Percentiles rank a stretch among this genome's conserved stretches.
phyloP scores from a whole-genome alignment of 2,888 invertebrate species.

The Drosophila anceps region DNA sequence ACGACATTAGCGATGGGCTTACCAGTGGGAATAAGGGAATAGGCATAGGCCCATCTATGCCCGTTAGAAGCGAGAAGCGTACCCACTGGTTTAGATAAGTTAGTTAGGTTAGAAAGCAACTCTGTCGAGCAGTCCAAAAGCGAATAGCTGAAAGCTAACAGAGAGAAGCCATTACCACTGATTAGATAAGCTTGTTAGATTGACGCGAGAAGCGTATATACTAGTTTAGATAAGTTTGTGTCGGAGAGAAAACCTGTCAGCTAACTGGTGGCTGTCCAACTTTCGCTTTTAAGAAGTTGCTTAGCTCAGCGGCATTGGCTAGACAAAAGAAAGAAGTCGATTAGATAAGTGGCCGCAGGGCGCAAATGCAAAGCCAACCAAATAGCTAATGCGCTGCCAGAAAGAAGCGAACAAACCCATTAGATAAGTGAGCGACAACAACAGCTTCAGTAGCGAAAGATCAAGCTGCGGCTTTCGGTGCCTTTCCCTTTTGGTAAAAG shows the following conservation, averaged over 20 bases:
- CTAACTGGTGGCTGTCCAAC: constrained; percentile 30
- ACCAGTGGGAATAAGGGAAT: background rate
- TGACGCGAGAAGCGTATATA: background rate
- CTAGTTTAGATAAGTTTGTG: background rate
- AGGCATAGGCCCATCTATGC: no score
- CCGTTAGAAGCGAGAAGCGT: background rate
- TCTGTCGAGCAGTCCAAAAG: background rate
- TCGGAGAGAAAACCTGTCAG: background rate
- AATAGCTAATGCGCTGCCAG: background rate
- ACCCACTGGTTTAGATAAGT: background rate
- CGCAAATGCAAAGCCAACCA: background rate
- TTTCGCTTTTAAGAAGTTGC: constrained; percentile 46
- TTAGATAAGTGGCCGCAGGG: constrained; percentile 9
- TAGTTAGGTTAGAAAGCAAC: background rate
- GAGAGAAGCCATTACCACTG: background rate
- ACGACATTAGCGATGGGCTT: no score
- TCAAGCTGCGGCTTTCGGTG: constrained; percentile 29
- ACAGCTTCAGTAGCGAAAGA: background rate
- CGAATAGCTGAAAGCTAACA: background rate
- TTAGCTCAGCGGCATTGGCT: background rate
- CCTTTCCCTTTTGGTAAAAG: constrained; percentile 61
- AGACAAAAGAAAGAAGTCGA: constrained; percentile 9
- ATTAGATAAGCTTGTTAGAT: background rate
- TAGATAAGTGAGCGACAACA: constrained; percentile 6
- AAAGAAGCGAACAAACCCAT: constrained; percentile 9